Evolutionary conservation across 2,113 vertebrate species (phyloP).

Genomic region (Gymnorhina tibicen): DNA sequence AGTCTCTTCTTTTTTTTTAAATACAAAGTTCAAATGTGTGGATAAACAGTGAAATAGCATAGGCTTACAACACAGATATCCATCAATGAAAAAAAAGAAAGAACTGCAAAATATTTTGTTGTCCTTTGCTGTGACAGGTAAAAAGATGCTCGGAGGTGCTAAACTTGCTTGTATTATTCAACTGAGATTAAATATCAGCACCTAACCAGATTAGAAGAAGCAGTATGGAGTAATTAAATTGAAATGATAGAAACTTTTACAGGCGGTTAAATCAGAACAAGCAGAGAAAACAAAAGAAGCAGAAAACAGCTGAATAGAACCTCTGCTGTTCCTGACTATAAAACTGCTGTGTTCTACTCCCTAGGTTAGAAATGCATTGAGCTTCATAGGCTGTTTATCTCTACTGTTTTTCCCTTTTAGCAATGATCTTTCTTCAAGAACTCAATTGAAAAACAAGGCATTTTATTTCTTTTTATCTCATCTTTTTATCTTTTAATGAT

Average conservation of each 20-base stretch:
- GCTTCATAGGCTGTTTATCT: neutral
- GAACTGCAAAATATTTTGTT: neutral
- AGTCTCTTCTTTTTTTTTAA: neutral
- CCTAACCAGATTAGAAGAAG: neutral
- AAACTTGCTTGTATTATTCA: neutral
- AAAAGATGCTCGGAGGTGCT: neutral
- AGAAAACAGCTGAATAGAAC: neutral
- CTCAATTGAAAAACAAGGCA: neutral
- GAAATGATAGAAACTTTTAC: neutral
- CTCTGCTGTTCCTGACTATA: neutral
- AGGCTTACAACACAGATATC: neutral
- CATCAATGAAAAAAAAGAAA: neutral
- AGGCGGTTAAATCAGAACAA: neutral
- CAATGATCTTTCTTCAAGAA: neutral
- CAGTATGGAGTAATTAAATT: neutral
- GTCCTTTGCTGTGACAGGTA: neutral
- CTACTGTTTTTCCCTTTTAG: neutral
- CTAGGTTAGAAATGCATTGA: neutral
- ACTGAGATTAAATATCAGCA: neutral
- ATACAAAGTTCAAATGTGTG: neutral
- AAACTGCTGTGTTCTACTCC: neutral
- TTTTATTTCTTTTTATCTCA: neutral
- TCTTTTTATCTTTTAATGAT: neutral
- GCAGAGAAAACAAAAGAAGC: neutral
- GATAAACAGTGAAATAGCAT: neutral